Percentiles rank a stretch among this genome's conserved stretches.
These are phyloP conservation scores for Eulacestoma nigropectus DNA, from an alignment of 2,113 vertebrate genomes.

Conservation along the genomic window DNA sequence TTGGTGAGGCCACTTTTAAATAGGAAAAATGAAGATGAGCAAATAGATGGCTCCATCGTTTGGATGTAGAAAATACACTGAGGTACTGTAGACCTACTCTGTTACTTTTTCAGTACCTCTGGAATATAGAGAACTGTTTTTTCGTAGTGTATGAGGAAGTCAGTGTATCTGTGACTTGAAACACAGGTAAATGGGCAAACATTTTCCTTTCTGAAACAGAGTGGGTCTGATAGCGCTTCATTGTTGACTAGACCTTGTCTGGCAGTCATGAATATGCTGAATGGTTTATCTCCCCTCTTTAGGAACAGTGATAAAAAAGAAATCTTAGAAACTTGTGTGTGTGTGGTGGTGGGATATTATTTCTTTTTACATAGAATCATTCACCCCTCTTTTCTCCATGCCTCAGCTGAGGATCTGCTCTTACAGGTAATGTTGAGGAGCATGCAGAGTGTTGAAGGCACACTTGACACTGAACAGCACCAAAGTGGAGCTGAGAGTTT, in stretches of 20 bases:
- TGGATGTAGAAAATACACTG: background rate
- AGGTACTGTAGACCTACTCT: background rate
- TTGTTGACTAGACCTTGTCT: background rate
- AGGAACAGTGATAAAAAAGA: background rate
- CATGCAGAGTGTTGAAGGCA: background rate
- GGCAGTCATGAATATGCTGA: background rate
- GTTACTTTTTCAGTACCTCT: background rate
- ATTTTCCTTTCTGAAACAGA: background rate
- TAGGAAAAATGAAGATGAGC: background rate
- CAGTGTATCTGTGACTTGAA: background rate
- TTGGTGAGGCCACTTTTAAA: background rate
- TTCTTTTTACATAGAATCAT: background rate
- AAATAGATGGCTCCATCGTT: background rate
- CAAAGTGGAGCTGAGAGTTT: background rate
- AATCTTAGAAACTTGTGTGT: background rate
- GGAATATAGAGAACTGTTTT: background rate
- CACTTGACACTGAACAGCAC: background rate
- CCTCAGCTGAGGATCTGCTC: background rate
- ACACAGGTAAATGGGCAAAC: background rate
- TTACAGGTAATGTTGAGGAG: background rate
- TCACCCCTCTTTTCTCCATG: background rate
- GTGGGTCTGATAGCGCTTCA: background rate
- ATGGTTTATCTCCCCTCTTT: background rate
- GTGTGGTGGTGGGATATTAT: background rate
- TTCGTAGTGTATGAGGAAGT: background rate